Conservation (phyloP, 2,113 vertebrate genomes). For the Ceyx melanurus region DNA sequence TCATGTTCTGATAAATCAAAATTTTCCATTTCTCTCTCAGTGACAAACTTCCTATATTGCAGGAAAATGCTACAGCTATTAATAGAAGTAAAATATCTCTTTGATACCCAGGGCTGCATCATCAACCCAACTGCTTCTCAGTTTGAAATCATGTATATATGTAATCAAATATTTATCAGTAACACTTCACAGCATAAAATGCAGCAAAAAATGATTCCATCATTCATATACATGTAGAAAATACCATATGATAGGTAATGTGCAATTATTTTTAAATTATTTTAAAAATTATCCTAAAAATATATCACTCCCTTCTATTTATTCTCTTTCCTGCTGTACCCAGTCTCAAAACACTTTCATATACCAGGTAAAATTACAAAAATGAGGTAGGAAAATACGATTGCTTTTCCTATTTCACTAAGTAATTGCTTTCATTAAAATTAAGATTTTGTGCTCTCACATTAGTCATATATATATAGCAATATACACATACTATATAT, state of each 20-base stretch:
- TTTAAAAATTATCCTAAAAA: not conserved
- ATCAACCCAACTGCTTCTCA: not conserved
- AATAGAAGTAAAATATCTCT: conserved; percentile 2
- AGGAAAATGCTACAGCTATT: not conserved
- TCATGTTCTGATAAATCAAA: not conserved
- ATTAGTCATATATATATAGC: not conserved
- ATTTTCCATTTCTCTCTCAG: not conserved
- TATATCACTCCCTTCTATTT: not conserved
- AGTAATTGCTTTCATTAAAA: not conserved
- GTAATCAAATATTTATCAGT: conserved; percentile 22
- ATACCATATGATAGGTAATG: not conserved
- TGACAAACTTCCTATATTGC: not conserved
- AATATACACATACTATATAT: not conserved
- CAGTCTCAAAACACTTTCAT: not conserved
- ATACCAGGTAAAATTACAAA: not conserved
- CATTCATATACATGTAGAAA: not conserved
- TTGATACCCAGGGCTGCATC: not conserved
- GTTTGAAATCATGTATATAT: not conserved
- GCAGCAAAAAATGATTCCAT: not conserved
- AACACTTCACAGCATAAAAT: not conserved
- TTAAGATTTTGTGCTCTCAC: not conserved
- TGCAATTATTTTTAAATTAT: not conserved
- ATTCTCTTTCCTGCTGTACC: not conserved
- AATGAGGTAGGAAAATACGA: not conserved
- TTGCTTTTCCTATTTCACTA: not conserved